Base-by-base conservation (phyloP, 1,140 invertebrate species). In the Liolophura sinensis region DNA sequence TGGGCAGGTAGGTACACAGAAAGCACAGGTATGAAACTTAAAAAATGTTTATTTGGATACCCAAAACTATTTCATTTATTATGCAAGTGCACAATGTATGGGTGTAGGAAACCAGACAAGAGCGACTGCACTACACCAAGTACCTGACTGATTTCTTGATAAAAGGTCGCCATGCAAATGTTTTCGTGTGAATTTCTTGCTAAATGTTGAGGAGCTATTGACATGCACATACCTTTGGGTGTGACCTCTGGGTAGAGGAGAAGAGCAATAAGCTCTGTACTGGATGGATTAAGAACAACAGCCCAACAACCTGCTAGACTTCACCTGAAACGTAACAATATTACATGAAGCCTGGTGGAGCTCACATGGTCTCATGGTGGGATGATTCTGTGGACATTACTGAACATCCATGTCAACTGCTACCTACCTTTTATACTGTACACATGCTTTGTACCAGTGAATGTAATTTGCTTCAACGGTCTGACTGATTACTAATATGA, bases 211-310 rank as follows among this genome's bases (percentile, higher is more conserved):
- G n/a, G n/a, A n/a, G n/a, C n/a, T n/a, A n/a, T n/a, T n/a, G n/a
- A n/a, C n/a, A n/a, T n/a, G n/a, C n/a, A n/a, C n/a, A n/a, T 40
- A 78, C 76, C 74, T 78, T 78, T 78, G 5, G 76, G 73, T 15
- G 72, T 71, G 57, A 61, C 74, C 9, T 69, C 68, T 52, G 72
- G 74, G 58, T 72, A 78, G 1, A 78, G 61, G 40, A 78, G 60
- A 14, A 74, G 24, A 55, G 76, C 71, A 14, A 76, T 67, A 16
- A 78, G 55, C 9, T 73, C 68, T 56, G 64, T 65, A 3, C 74
- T 74, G 55, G 67, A 64, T 16, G 68, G 60, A 20, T 68, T 69
- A 16, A 55, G 67, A n/a, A 25, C 48, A 57, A 3, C 69, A 67
- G n/a, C 60, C 58, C 50, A 76, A 22, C 56, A 78, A 51, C 51